A percentile compares a stretch with the other conserved stretches of the same genome.
These are phyloP conservation scores for Lipotes vexillifer DNA, from an alignment of 2,113 vertebrate genomes.

Conservation along the genomic window DNA sequence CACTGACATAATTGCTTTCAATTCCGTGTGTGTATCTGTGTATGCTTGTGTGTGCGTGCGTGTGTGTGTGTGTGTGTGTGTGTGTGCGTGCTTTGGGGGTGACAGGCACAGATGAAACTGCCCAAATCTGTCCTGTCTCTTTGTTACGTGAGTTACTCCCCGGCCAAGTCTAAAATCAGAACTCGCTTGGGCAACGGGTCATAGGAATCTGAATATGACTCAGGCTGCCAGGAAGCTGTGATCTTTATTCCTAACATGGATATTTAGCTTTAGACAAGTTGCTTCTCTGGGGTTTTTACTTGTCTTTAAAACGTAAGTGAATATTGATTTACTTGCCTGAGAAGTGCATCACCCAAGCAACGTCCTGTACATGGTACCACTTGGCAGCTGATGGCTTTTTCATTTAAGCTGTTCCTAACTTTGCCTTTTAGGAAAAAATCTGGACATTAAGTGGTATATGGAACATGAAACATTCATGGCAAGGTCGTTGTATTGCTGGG, in stretches of 20 bases:
- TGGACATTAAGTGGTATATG: not conserved
- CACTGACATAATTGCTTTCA: not conserved
- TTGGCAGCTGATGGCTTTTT: not conserved
- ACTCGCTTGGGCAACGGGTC: not conserved
- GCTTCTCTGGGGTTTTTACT: not conserved
- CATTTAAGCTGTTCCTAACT: not conserved
- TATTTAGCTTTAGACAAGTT: conserved; percentile 12
- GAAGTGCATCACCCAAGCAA: not conserved
- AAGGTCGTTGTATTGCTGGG: not conserved
- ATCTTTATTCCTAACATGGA: not conserved
- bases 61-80: not conserved
- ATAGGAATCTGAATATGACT: conserved; percentile 1
- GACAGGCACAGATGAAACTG: not conserved
- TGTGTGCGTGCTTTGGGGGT: not conserved
- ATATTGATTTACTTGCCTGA: not conserved
- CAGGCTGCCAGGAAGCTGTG: not conserved
- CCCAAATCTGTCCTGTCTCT: not conserved
- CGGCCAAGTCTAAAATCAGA: not conserved
- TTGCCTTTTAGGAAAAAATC: not conserved
- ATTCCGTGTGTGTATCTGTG: not conserved
- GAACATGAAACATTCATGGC: not conserved
- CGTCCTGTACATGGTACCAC: not conserved
- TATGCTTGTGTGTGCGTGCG: not conserved
- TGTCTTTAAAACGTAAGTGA: not conserved
- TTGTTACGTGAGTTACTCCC: not conserved